Percentiles rank a stretch among this genome's conserved stretches.
Evolutionary conservation across 2,888 invertebrate species (phyloP).

Genomic region (Pyrrhia umbra): DNA sequence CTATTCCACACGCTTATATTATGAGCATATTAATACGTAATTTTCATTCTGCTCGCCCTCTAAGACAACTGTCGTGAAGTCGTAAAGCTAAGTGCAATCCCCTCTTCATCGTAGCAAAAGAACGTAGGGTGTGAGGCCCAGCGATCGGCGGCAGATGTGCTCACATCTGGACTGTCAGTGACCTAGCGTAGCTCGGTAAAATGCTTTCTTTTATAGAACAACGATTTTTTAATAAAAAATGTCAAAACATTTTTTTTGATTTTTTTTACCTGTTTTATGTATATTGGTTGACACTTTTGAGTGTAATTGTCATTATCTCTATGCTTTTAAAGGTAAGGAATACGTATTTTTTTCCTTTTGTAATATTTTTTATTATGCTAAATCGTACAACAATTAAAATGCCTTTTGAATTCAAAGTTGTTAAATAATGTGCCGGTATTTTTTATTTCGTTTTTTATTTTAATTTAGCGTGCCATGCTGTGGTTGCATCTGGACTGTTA

Average conservation of each 20-base stretch:
- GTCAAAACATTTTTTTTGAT: too few relatives aligned
- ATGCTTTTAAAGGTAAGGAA: neutral
- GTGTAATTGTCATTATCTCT: neutral
- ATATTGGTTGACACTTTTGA: neutral
- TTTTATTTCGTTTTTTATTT: neutral
- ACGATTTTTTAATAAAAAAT: constrained; percentile 12
- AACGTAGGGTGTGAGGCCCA: constrained; percentile 70
- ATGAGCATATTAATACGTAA: neutral
- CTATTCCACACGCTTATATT: neutral
- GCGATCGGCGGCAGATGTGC: constrained; percentile 72
- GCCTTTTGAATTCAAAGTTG: neutral
- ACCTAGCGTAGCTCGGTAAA: constrained; percentile 56
- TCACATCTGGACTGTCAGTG: constrained; percentile 70
- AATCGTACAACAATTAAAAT: neutral
- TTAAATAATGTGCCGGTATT: neutral
- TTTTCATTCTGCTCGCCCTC: constrained; percentile 17
- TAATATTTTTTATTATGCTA: neutral
- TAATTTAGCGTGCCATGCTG: neutral
- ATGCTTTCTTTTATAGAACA: constrained; percentile 56
- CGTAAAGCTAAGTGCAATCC: constrained; percentile 39
- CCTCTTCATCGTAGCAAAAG: constrained; percentile 41
- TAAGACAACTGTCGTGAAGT: constrained; percentile 41
- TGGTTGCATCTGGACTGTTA: constrained; percentile 21
- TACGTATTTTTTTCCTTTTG: neutral
- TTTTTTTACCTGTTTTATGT: too few relatives aligned